Conservation (phyloP, 1,140 invertebrate species). For the Pogonus chalceus region DNA sequence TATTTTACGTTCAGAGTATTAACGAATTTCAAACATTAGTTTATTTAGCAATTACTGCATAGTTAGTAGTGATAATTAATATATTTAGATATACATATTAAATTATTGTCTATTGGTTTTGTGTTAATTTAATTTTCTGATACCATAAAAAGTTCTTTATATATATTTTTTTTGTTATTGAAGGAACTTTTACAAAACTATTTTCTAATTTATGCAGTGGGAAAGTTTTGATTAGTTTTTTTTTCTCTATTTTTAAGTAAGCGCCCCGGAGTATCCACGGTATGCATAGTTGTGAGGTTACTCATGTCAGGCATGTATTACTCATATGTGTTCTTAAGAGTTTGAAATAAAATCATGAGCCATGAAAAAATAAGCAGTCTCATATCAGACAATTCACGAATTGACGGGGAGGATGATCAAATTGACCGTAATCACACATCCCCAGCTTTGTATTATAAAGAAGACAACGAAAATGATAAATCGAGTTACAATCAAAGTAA, state of each 20-base stretch:
- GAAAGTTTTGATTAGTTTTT: neutral
- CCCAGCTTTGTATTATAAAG: conserved; percentile 22
- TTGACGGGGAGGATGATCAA: neutral
- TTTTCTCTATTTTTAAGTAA: neutral
- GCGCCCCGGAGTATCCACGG: neutral
- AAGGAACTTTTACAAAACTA: neutral
- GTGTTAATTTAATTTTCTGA: too few relatives aligned
- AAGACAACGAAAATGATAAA: conserved; percentile 27
- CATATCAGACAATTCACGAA: neutral
- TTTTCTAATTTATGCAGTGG: neutral
- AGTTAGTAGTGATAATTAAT: too few relatives aligned
- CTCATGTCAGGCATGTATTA: conserved; percentile 5
- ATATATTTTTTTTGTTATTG: neutral
- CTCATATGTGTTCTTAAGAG: neutral
- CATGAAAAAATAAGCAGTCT: conserved; percentile 6
- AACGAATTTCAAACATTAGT: too few relatives aligned
- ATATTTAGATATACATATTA: too few relatives aligned
- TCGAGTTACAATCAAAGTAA: conserved; percentile 19
- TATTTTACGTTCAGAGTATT: too few relatives aligned
- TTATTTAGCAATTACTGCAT: too few relatives aligned
- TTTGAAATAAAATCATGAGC: conserved; percentile 2
- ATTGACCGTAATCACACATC: neutral
- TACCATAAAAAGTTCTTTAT: too few relatives aligned
- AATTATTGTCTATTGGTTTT: too few relatives aligned
- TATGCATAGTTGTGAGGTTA: neutral